phyloP scores from a whole-genome alignment of 1,140 invertebrate genomes.

The Leptopilina boulardi region DNA sequence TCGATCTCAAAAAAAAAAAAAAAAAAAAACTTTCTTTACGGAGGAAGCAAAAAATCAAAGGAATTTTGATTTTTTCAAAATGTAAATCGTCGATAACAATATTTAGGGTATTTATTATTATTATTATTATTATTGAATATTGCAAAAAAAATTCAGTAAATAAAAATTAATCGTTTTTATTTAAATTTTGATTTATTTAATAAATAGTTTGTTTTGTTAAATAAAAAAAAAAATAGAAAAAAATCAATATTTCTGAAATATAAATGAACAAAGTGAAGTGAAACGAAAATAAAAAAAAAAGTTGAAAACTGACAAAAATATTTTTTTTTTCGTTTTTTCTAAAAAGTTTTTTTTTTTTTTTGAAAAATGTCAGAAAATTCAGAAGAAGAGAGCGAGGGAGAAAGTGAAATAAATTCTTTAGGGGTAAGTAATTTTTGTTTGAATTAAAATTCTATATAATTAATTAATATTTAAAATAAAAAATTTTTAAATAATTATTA shows the following conservation, averaged over 20 bases:
- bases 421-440: slow-evolving; percentile 38
- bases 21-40: too few relatives aligned
- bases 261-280: background rate
- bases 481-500: too few relatives aligned
- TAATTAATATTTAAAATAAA: background rate
- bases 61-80: too few relatives aligned
- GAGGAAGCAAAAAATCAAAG: too few relatives aligned
- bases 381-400: slow-evolving; percentile 40
- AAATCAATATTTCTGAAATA: background rate
- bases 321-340: background rate
- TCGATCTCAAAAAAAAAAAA: too few relatives aligned
- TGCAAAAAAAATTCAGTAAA: too few relatives aligned
- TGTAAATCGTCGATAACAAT: too few relatives aligned
- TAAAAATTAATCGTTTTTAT: too few relatives aligned
- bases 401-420: slow-evolving; percentile 42
- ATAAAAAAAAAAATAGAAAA: background rate
- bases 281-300: background rate
- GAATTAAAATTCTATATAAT: background rate
- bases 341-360: background rate
- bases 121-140: too few relatives aligned
- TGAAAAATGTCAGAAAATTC: slow-evolving; percentile 20
- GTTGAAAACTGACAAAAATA: background rate
- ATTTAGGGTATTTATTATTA: too few relatives aligned
- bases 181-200: too few relatives aligned
- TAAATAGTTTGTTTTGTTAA: too few relatives aligned